Percentiles rank a stretch among this genome's conserved stretches.
Evolutionary conservation across 2,113 vertebrate genomes (phyloP).

Genomic region (Syngnathus floridae): DNA sequence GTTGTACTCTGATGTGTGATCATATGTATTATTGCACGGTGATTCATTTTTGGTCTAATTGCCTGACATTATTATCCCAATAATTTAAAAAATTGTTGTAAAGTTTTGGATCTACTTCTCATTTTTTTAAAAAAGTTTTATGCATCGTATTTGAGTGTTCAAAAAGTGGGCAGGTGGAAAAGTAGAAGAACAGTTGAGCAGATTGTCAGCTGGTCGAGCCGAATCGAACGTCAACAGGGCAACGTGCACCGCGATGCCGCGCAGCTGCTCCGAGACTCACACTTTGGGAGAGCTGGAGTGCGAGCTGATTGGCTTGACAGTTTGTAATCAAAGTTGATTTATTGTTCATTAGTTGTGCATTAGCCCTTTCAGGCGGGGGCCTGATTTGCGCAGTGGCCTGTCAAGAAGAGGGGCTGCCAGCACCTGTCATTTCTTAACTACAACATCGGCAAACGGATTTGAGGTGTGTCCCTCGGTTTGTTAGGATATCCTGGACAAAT

Average conservation of each 20-base stretch:
- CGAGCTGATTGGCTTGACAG: slow-evolving; percentile 90
- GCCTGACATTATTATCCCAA: not conserved
- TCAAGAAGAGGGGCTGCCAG: slow-evolving; percentile 81
- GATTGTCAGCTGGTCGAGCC: slow-evolving; percentile 31
- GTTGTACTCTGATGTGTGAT: slow-evolving; percentile 1
- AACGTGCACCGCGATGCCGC: slow-evolving; percentile 56
- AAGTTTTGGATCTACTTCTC: not conserved
- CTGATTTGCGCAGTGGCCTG: slow-evolving; percentile 93
- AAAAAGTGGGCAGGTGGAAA: slow-evolving; percentile 15
- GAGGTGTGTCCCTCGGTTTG: slow-evolving; percentile 34
- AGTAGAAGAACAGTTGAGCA: slow-evolving; percentile 13
- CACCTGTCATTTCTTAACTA: slow-evolving; percentile 92
- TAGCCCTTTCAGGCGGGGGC: slow-evolving; percentile 92
- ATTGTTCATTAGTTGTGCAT: slow-evolving; percentile 99
- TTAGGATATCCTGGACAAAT: slow-evolving; percentile 63
- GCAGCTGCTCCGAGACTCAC: slow-evolving; percentile 74
- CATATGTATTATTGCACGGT: slow-evolving; percentile 23
- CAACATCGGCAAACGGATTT: slow-evolving; percentile 81
- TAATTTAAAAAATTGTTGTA: not conserved
- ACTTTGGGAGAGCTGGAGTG: slow-evolving; percentile 79
- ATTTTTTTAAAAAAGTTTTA: too few relatives aligned
- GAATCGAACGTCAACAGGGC: slow-evolving; percentile 46
- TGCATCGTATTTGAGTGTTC: slow-evolving; percentile 21
- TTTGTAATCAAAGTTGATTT: slow-evolving; percentile 99
- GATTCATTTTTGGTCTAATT: not conserved